These are phyloP conservation scores for Champsocephalus esox DNA, from an alignment of 2,797 vertebrate species.

Conservation along the genomic window DNA sequence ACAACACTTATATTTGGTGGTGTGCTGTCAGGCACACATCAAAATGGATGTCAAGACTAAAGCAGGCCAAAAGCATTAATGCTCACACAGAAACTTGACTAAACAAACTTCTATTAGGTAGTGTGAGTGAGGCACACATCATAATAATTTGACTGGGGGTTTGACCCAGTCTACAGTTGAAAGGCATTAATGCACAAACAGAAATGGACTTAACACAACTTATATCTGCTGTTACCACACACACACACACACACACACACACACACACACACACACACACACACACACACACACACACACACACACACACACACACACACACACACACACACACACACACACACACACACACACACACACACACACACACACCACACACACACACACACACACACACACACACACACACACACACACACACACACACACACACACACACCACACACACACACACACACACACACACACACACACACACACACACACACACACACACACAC, in stretches of 20 bases:
- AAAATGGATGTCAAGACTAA: no score
- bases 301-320: neutral
- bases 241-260: conserved; percentile 3
- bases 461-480: neutral
- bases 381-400: neutral
- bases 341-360: neutral
- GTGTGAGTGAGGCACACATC: no score
- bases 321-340: conserved; percentile 3
- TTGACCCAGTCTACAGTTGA: neutral
- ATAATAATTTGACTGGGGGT: no score
- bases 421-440: conserved; percentile 1
- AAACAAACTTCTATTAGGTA: no score
- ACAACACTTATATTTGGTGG: neutral
- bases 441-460: neutral
- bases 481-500: neutral
- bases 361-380: conserved; percentile 3
- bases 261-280: neutral
- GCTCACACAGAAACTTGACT: no score
- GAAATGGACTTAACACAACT: neutral
- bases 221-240: neutral
- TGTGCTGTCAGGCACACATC: no score
- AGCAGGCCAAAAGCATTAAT: no score
- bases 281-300: conserved; percentile 1
- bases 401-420: neutral
- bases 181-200: neutral